Conservation (phyloP, 1,140 invertebrate species). For the Camponotus floridanus region DNA sequence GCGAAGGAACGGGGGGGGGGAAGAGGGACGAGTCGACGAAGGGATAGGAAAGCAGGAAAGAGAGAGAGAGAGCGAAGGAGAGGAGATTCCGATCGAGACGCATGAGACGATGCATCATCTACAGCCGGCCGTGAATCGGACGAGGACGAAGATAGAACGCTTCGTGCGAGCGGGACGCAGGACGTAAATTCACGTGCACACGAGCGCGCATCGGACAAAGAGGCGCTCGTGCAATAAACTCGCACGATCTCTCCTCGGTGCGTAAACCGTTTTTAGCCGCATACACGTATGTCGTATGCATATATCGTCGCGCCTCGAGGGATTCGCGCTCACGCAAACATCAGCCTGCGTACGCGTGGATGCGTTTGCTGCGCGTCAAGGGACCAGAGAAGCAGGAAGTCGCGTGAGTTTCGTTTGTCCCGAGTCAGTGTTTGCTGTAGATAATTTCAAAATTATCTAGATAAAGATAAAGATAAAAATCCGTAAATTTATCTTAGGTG, state of each 20-base stretch:
- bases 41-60: constrained; percentile 25
- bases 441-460: too few species aligned
- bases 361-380: too few species aligned
- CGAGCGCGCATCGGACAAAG: constrained; percentile 71
- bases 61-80: constrained; percentile 43
- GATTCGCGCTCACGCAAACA: constrained; percentile 9
- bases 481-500: too few species aligned
- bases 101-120: constrained; percentile 76
- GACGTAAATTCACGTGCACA: constrained; percentile 72
- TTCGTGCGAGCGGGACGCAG: constrained; percentile 64
- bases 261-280: constrained; percentile 63
- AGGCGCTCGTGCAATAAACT: constrained; percentile 75
- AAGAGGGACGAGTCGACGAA: constrained; percentile 42
- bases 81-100: constrained; percentile 67
- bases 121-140: constrained; percentile 68
- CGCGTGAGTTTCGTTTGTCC: background rate
- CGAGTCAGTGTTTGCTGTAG: too few species aligned
- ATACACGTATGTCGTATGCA: background rate
- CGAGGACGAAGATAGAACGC: constrained; percentile 63
- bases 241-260: constrained; percentile 71
- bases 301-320: constrained; percentile 34
- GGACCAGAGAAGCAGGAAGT: background rate
- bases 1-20: constrained; percentile 1
- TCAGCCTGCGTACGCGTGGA: background rate
- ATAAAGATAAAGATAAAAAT: too few species aligned